Conservation (phyloP, 2,888 invertebrate genomes). For the Lissonota sp. region DNA sequence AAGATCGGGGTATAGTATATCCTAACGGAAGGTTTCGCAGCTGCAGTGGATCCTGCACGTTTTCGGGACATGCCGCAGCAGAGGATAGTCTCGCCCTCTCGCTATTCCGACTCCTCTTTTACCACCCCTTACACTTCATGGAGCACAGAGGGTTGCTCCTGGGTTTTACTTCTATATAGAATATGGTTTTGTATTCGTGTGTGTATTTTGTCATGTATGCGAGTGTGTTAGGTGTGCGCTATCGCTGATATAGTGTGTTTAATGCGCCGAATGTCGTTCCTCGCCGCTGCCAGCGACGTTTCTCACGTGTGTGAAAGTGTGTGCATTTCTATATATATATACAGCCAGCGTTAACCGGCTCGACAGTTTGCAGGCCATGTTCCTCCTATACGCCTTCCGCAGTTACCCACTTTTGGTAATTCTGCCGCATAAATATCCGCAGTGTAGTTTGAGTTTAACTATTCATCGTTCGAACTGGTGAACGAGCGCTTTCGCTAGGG, state of each 20-base stretch:
- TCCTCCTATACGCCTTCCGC: conserved; percentile 60
- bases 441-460: conserved; percentile 68
- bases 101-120: conserved; percentile 15
- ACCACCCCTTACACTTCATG: conserved; percentile 21
- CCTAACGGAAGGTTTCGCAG: conserved; percentile 43
- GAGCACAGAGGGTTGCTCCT: conserved; percentile 35
- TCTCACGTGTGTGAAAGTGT: conserved; percentile 17
- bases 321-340: conserved; percentile 27
- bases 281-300: conserved; percentile 45
- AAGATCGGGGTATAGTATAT: conserved; percentile 25
- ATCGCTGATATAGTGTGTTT: conserved; percentile 35
- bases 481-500: conserved; percentile 1
- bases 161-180: neutral
- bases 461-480: conserved; percentile 61
- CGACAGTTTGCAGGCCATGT: conserved; percentile 59
- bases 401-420: conserved; percentile 67
- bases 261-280: conserved; percentile 58
- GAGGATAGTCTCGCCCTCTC: conserved; percentile 32
- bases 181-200: neutral
- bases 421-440: conserved; percentile 68
- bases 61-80: conserved; percentile 61
- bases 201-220: neutral
- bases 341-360: conserved; percentile 44
- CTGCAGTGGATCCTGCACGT: conserved; percentile 62
- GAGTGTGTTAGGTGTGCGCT: conserved; percentile 48